These are phyloP conservation scores for Hafferia zeledoni DNA, from an alignment of 2,797 vertebrate species.

Conservation along the genomic window DNA sequence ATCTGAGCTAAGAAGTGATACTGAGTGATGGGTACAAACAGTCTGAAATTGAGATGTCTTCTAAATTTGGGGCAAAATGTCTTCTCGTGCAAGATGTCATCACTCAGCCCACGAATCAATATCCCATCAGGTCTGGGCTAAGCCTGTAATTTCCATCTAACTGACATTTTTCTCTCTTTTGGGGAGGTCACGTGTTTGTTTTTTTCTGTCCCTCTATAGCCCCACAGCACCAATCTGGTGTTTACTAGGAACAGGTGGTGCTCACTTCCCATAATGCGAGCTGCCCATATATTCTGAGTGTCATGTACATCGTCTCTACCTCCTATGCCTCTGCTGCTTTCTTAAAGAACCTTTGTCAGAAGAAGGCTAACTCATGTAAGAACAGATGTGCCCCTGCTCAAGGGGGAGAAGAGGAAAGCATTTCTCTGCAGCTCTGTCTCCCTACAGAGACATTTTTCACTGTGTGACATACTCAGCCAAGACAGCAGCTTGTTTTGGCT, in stretches of 20 bases:
- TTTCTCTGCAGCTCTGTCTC: conserved; percentile 5
- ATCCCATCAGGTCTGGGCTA: background rate
- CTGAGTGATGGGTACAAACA: conserved; percentile 16
- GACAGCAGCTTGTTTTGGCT: conserved; percentile 17
- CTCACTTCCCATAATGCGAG: background rate
- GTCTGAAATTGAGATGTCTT: background rate
- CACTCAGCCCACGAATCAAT: background rate
- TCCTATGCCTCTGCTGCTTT: background rate
- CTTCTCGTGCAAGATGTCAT: background rate
- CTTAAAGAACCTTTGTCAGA: conserved; percentile 16
- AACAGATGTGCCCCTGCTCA: conserved; percentile 23
- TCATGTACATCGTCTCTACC: background rate
- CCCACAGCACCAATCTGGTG: conserved; percentile 56
- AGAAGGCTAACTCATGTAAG: background rate
- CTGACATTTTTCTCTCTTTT: background rate
- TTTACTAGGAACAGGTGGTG: conserved; percentile 57
- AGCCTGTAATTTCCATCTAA: background rate
- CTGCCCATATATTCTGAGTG: background rate
- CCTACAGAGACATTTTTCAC: background rate
- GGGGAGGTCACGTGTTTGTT: background rate
- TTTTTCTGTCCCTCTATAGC: background rate
- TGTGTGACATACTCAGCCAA: background rate
- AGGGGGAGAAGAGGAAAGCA: background rate
- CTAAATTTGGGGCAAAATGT: background rate
- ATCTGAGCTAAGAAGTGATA: background rate